These are phyloP conservation scores for Herpetotheres cachinnans DNA, from an alignment of 2,113 vertebrate genomes.

Conservation along the genomic window DNA sequence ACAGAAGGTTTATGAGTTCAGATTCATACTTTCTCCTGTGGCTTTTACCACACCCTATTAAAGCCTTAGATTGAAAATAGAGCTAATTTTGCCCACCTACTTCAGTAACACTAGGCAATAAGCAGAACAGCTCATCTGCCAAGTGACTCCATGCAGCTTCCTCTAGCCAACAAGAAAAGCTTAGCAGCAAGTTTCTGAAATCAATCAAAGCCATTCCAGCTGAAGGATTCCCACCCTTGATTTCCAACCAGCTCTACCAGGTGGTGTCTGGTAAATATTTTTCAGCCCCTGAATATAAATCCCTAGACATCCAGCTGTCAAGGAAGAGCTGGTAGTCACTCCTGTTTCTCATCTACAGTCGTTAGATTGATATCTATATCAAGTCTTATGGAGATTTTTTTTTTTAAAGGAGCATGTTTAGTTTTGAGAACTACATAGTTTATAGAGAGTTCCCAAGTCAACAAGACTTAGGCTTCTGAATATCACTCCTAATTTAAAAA, in stretches of 20 bases:
- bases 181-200: background rate
- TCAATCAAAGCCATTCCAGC: background rate
- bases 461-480: background rate
- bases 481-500: background rate
- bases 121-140: background rate
- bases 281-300: background rate
- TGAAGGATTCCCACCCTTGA: background rate
- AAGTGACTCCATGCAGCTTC: background rate
- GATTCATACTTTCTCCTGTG: background rate
- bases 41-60: background rate
- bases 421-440: background rate
- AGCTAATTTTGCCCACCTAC: slow-evolving; percentile 15
- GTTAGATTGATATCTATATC: background rate
- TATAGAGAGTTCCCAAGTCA: background rate
- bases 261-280: background rate
- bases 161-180: background rate
- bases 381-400: background rate
- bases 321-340: background rate
- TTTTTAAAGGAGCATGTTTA: background rate
- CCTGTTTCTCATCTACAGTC: background rate
- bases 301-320: background rate
- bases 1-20: background rate
- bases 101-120: background rate
- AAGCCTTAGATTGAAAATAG: background rate
- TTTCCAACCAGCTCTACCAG: slow-evolving; percentile 3